Evolutionary conservation across 2,888 invertebrate species (phyloP).

Genomic region (Crematogaster levior): DNA sequence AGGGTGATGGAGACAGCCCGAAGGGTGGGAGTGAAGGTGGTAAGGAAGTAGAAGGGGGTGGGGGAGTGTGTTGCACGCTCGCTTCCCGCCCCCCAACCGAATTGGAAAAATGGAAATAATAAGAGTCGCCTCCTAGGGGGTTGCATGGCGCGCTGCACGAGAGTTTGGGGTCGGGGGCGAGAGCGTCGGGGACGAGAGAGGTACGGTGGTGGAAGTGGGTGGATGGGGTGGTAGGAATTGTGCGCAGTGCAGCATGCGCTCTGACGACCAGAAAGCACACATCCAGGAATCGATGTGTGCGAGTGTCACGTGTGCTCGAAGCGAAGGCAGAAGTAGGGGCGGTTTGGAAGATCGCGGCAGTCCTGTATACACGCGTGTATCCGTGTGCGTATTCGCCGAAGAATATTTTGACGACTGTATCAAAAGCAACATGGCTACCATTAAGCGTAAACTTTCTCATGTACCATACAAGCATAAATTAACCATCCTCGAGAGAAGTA

Average conservation of each 20-base stretch:
- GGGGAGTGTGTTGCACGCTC: slow-evolving; percentile 72
- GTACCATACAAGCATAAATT: slow-evolving; percentile 69
- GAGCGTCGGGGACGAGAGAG: slow-evolving; percentile 62
- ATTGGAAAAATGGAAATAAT: slow-evolving; percentile 85
- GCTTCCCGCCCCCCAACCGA: slow-evolving; percentile 80
- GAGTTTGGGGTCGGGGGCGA: slow-evolving; percentile 50
- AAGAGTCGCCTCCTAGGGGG: slow-evolving; percentile 80
- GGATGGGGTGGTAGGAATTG: slow-evolving; percentile 72
- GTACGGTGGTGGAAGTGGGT: slow-evolving; percentile 62
- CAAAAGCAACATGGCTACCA: slow-evolving; percentile 79
- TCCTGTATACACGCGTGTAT: slow-evolving; percentile 24
- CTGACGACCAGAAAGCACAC: slow-evolving; percentile 59
- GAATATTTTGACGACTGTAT: slow-evolving; percentile 70
- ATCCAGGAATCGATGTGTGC: slow-evolving; percentile 65
- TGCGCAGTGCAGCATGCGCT: slow-evolving; percentile 85
- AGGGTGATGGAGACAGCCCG: slow-evolving; percentile 58
- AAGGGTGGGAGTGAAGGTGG: slow-evolving; percentile 26
- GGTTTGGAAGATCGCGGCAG: slow-evolving; percentile 61
- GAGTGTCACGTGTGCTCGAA: slow-evolving; percentile 69
- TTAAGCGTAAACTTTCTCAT: slow-evolving; percentile 60
- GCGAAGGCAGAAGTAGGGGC: slow-evolving; percentile 59
- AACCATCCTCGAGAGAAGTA: slow-evolving; percentile 54
- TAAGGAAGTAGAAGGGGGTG: slow-evolving; percentile 55
- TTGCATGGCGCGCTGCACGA: slow-evolving; percentile 70
- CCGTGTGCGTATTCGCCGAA: slow-evolving; percentile 52